Percentiles rank a stretch among this genome's conserved stretches.
Conservation (phyloP, 1,140 invertebrate species). For the Nixonia krombeini region DNA sequence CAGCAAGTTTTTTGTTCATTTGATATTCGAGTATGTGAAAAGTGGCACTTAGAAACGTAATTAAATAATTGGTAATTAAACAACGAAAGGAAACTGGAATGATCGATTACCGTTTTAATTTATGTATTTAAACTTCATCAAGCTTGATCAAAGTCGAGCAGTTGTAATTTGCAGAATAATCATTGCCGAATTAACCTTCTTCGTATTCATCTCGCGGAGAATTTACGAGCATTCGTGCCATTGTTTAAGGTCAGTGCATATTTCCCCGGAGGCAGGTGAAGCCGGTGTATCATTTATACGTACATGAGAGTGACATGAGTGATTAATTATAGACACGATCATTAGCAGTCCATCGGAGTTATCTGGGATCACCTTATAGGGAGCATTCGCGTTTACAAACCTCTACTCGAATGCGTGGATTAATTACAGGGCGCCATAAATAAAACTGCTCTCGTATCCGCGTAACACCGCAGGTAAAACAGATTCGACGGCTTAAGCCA, state of each 20-base stretch:
- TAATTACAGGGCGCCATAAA: conserved; percentile 56
- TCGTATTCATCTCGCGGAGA: not conserved
- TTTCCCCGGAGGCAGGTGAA: conserved; percentile 26
- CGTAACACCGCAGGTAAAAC: too few relatives aligned
- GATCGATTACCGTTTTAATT: too few relatives aligned
- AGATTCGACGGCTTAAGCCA: too few relatives aligned
- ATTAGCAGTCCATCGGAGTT: conserved; percentile 55
- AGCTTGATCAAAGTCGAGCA: too few relatives aligned
- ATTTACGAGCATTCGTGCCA: conserved; percentile 20
- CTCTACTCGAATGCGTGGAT: too few relatives aligned
- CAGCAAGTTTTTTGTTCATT: too few relatives aligned
- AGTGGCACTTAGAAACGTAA: too few relatives aligned
- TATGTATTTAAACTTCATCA: too few relatives aligned
- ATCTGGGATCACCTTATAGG: conserved; percentile 50
- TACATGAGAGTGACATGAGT: conserved; percentile 38
- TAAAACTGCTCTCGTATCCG: conserved; percentile 39
- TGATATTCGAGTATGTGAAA: too few relatives aligned
- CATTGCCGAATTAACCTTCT: not conserved
- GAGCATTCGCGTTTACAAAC: conserved; percentile 43
- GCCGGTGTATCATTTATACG: conserved; percentile 44
- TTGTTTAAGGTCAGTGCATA: conserved; percentile 18
- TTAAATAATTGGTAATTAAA: too few relatives aligned
- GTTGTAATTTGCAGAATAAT: not conserved
- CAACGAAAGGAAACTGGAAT: too few relatives aligned
- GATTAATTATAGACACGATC: conserved; percentile 59